Evolutionary conservation across 64 coral and sea anemone species (phyloP).

Genomic region (Orbicella faveolata): DNA sequence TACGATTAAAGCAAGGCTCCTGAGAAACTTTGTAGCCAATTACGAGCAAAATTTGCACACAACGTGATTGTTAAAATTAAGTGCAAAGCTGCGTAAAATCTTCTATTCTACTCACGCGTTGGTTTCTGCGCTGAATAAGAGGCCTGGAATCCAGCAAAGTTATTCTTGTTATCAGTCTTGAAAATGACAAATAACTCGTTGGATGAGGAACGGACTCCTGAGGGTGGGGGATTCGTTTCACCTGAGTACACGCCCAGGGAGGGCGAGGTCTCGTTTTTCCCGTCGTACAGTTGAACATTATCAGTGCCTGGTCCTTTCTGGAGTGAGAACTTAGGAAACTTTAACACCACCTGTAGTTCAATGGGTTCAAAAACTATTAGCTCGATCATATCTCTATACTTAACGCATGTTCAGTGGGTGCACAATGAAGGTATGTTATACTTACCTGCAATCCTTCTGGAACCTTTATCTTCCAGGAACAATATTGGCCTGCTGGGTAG

Average conservation of each 20-base stretch:
- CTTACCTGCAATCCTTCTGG: neutral
- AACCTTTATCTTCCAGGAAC: constrained; percentile 12
- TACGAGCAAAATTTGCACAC: neutral
- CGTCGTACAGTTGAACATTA: constrained; percentile 6
- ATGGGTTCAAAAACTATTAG: too few relatives aligned
- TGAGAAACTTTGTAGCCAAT: too few relatives aligned
- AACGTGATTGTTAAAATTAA: too few relatives aligned
- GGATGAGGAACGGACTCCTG: neutral
- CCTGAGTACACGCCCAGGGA: constrained; percentile 27
- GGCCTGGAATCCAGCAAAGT: neutral
- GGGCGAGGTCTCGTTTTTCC: neutral
- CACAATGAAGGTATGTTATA: neutral
- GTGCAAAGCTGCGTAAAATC: neutral
- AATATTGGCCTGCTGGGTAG: neutral
- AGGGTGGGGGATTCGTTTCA: neutral
- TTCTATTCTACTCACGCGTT: neutral
- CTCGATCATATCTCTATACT: too few relatives aligned
- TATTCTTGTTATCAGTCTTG: neutral
- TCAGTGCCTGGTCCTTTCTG: neutral
- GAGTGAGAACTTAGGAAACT: constrained; percentile 9
- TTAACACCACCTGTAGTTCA: neutral
- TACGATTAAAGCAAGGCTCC: too few relatives aligned
- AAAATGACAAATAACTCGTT: constrained; percentile 15
- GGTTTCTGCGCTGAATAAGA: neutral
- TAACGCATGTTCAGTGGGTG: too few relatives aligned